A percentile compares a stretch with the other conserved stretches of the same genome.
Conservation (phyloP, 2,888 invertebrate genomes). For the Acanthosepion esculentum region DNA sequence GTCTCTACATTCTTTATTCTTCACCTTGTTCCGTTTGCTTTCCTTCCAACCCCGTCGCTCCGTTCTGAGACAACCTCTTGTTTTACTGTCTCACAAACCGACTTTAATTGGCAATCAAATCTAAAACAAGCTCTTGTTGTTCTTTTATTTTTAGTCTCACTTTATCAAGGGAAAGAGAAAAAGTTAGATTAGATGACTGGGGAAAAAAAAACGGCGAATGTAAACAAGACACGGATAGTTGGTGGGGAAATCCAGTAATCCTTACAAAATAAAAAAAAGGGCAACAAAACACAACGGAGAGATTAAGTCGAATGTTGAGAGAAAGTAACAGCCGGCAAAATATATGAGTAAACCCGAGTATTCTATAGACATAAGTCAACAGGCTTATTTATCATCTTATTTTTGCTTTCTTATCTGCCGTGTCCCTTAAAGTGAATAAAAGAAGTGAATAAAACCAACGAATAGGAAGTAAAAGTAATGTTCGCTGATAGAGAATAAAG, state of each 20-base stretch:
- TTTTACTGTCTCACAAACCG: background rate
- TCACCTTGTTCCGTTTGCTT: background rate
- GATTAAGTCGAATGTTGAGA: no score
- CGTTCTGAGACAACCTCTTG: background rate
- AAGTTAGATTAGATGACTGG: background rate
- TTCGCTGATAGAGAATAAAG: no score
- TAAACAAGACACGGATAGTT: background rate
- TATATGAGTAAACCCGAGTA: no score
- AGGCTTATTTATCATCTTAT: no score
- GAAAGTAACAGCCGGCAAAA: no score
- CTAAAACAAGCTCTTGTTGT: background rate
- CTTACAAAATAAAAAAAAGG: no score
- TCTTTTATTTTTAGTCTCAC: background rate
- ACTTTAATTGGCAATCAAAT: constrained; percentile 1
- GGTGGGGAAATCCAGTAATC: background rate
- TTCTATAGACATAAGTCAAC: no score
- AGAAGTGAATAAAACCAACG: no score
- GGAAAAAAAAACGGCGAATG: background rate
- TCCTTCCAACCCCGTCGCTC: background rate
- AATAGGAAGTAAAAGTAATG: no score
- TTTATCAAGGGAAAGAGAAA: background rate
- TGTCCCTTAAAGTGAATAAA: no score
- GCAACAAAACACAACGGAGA: no score
- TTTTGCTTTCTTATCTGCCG: no score
- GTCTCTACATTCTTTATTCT: background rate